Evolutionary conservation across 2,888 invertebrate genomes (phyloP).

Genomic region (Cephus pulcher): DNA sequence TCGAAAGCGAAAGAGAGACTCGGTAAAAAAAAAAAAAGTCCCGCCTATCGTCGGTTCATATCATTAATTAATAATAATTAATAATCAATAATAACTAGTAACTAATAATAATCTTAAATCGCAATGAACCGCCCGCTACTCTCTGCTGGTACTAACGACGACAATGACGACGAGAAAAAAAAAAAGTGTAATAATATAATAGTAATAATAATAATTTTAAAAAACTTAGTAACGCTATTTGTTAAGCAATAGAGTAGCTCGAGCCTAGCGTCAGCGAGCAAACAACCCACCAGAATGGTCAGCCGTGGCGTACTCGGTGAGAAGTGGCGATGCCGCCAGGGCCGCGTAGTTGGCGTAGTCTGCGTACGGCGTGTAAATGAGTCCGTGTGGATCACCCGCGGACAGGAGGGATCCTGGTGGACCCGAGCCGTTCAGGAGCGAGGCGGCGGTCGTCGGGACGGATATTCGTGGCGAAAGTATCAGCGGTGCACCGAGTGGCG

Average conservation of each 20-base stretch:
- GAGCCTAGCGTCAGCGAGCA: slow-evolving; percentile 79
- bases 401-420: slow-evolving; percentile 77
- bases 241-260: slow-evolving; percentile 15
- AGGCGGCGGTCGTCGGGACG: slow-evolving; percentile 81
- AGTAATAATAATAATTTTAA: slow-evolving; percentile 13
- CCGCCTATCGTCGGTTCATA: not conserved
- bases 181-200: slow-evolving; percentile 21
- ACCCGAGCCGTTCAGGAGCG: slow-evolving; percentile 71
- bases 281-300: slow-evolving; percentile 97
- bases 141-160: not conserved
- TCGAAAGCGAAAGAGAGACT: not conserved
- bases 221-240: not conserved
- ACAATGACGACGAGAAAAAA: not conserved
- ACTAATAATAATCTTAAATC: not conserved
- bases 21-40: not conserved
- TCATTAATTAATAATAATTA: not conserved
- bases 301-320: slow-evolving; percentile 85
- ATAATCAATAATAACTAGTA: slow-evolving; percentile 1
- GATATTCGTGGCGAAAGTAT: slow-evolving; percentile 93
- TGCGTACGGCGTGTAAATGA: slow-evolving; percentile 89
- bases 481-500: slow-evolving; percentile 91
- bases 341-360: slow-evolving; percentile 94
- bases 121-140: not conserved
- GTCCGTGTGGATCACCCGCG: slow-evolving; percentile 80
- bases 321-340: slow-evolving; percentile 81